Evolutionary conservation across 2,888 invertebrate genomes (phyloP).

Genomic region (Branchellion lobata): DNA sequence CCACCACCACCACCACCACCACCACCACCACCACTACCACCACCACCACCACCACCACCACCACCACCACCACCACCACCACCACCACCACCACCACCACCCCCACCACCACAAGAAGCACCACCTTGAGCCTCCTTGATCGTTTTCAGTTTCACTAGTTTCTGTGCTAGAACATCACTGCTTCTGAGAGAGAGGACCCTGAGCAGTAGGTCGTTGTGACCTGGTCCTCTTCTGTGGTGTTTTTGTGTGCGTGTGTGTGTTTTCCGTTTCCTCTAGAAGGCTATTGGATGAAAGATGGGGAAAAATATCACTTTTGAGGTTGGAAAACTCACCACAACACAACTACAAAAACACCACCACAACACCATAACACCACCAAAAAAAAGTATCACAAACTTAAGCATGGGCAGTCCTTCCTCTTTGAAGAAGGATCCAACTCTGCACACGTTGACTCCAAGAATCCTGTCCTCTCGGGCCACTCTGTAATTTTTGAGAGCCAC

Average conservation of each 20-base stretch:
- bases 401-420: too few species aligned
- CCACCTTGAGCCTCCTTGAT: too few species aligned
- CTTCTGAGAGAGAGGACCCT: constrained; percentile 81
- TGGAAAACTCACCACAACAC: too few species aligned
- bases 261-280: background rate
- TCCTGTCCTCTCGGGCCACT: constrained; percentile 92
- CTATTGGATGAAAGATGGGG: background rate
- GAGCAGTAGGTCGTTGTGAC: constrained; percentile 58
- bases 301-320: background rate
- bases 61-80: too few species aligned
- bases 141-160: constrained; percentile 97
- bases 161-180: constrained; percentile 97
- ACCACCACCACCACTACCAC: too few species aligned
- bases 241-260: background rate
- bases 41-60: too few species aligned
- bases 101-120: too few species aligned
- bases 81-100: too few species aligned
- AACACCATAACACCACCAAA: too few species aligned
- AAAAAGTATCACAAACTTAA: too few species aligned
- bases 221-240: background rate
- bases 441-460: constrained; percentile 91
- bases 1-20: too few species aligned
- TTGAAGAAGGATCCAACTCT: constrained; percentile 66
- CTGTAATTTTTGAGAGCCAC: constrained; percentile 98
- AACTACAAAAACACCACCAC: too few species aligned